Base-by-base conservation (phyloP, 2,113 vertebrate genomes). In the Synodontis membranacea region DNA sequence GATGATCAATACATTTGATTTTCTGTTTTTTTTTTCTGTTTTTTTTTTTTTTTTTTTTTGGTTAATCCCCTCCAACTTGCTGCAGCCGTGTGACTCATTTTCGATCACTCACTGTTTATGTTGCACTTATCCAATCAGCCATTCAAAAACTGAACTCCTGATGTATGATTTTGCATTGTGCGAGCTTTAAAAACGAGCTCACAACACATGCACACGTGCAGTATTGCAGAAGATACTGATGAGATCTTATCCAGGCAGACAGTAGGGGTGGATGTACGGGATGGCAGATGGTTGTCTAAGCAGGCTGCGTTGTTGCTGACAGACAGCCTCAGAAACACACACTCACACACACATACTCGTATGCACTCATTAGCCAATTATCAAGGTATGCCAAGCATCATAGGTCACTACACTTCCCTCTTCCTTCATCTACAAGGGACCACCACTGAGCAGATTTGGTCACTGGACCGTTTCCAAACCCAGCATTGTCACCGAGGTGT, bases 221-320 rank as follows among this genome's bases (percentile, higher is more conserved):
- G 42, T 37, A 46, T 66, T 52, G 17, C 8, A 70, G 54, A 76
- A 48, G 82, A 52, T 60, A 42, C 34, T 52, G 70, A 60, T 84
- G 66, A n/a, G 56, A 52, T 90, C 79, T 78, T 84, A 31, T n/a
- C 34, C 50, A 19, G 54, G 78, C 60, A 54, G 78, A 60, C 54
- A 75, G 89, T 83, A 84, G 80, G 84, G 70, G 56, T 87, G 88
- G 89, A 86, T 93, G 93, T 94, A 93, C 92, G 91, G 91, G 84
- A 75, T 54, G 56, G 85, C 93, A 94, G 93, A 94, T 94, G 92
- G 93, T 12, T 89, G 84, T 89, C 82, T 83, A 88, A 90, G 84
- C 44, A n/a, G 88, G 80, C 58, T n/a, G 79, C 85, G 82, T 78
- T 68, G 37, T 54, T 4, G 89, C 88, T 91, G 91, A 91, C 91